Base-by-base conservation (phyloP, 1,140 invertebrate genomes). In the Drosophila fuyamai region DNA sequence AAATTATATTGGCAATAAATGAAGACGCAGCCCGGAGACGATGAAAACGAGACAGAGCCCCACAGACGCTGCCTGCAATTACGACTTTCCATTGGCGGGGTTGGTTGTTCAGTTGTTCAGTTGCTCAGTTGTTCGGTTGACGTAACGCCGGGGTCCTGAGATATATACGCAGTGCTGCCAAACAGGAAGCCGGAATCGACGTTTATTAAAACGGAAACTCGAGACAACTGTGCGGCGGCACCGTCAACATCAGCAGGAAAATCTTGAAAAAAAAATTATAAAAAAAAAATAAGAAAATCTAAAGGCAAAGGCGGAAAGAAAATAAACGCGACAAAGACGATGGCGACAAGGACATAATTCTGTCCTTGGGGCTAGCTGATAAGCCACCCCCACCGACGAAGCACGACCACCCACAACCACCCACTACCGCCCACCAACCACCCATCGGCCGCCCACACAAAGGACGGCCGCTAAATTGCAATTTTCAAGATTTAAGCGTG, bases 151-250 rank as follows among this genome's bases (percentile, higher is more conserved):
- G 36, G 36, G 53, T 41, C 23, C 29, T 43, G 10, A 7, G 23
- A n/a, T n/a, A 14, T 53, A 55, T 60, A 72, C 81, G 62, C 63
- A 74, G 53, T 53, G 83, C 65, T 74, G 84, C 66, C 83, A 89
- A 89, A 88, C 83, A 88, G 84, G 84, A 88, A 89, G 84, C 84
- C 84, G 84, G 84, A 88, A 89, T 89, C 84, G 84, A 84, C 84
- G 84, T 88, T 88, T 88, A 88, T 88, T 88, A 88, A 88, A 88
- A 88, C 84, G 84, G 84, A 88, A 88, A 89, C 84, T 89, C 68
- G 80, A 88, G 84, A 89, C 83, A 88, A 88, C 84, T 83, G 83
- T 88, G 83, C 83, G 83, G 83, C 83, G 72, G 66, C 68, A 62
- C 29, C 62, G 48, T 56, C 61, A 29, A 36, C 54, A 71, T 50